Conservation (phyloP, 2,888 invertebrate species). For the Thalpophila matura region DNA sequence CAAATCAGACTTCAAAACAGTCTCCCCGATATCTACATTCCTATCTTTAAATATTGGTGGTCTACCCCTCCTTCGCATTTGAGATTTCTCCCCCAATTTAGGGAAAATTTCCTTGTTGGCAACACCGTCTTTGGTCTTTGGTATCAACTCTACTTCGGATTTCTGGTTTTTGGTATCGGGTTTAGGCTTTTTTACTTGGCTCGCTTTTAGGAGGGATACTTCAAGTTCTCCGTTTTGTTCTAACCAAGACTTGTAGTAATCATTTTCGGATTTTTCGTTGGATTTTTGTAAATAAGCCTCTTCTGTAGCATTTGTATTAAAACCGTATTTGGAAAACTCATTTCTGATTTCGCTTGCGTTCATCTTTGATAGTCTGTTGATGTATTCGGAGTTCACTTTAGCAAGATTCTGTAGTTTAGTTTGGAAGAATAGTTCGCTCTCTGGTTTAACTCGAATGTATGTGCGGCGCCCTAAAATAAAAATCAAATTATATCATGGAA, state of each 20-base stretch:
- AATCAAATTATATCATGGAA: conserved; percentile 30
- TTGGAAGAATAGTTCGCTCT: conserved; percentile 85
- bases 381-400: conserved; percentile 82
- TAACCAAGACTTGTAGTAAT: conserved; percentile 87
- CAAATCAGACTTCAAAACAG: conserved; percentile 86
- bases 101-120: conserved; percentile 73
- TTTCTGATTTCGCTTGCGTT: conserved; percentile 81
- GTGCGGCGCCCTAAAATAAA: conserved; percentile 73
- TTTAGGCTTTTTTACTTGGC: conserved; percentile 78
- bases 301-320: conserved; percentile 74
- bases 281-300: conserved; percentile 73
- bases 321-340: conserved; percentile 85
- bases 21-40: conserved; percentile 85
- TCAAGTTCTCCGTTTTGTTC: conserved; percentile 88
- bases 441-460: conserved; percentile 84
- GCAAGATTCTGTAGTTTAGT: conserved; percentile 82
- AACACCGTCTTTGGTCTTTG: conserved; percentile 76
- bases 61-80: conserved; percentile 79
- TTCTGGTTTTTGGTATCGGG: conserved; percentile 74
- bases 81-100: conserved; percentile 78
- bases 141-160: conserved; percentile 86
- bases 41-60: conserved; percentile 87
- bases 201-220: conserved; percentile 84
- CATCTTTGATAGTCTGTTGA: conserved; percentile 83
- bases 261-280: conserved; percentile 80